Evolutionary conservation across 1,140 invertebrate species (phyloP).

Genomic region (Sycophila sp.): DNA sequence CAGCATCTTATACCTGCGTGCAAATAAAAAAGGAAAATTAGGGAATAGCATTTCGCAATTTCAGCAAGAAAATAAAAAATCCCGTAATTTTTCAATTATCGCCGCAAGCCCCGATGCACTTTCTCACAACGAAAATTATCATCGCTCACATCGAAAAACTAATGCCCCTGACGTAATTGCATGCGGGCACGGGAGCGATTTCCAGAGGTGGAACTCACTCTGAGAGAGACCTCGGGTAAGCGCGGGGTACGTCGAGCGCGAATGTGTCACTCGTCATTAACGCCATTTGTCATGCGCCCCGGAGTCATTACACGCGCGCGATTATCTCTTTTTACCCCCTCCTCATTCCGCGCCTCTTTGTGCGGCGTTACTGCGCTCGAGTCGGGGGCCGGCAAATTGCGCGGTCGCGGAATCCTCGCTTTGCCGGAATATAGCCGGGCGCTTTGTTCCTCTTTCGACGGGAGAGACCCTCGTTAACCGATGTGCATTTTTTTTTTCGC

Average conservation of each 20-base stretch:
- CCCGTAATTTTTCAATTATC: no score
- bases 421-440: not conserved
- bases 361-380: not conserved
- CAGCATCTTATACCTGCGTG: no score
- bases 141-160: not conserved
- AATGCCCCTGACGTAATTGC: not conserved
- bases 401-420: not conserved
- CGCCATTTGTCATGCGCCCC: constrained; percentile 10
- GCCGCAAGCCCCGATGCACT: no score
- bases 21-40: no score
- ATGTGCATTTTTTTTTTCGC: not conserved
- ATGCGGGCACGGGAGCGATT: not conserved
- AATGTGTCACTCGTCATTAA: constrained; percentile 3
- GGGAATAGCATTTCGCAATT: no score
- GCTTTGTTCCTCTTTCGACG: not conserved
- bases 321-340: not conserved
- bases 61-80: no score
- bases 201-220: no score
- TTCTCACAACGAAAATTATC: no score
- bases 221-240: no score
- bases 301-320: not conserved
- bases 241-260: not conserved
- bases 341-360: not conserved
- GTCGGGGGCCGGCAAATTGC: not conserved
- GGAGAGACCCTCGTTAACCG: not conserved